These are phyloP conservation scores for Leucosticte australis DNA, from an alignment of 2,113 vertebrate genomes.

Conservation along the genomic window DNA sequence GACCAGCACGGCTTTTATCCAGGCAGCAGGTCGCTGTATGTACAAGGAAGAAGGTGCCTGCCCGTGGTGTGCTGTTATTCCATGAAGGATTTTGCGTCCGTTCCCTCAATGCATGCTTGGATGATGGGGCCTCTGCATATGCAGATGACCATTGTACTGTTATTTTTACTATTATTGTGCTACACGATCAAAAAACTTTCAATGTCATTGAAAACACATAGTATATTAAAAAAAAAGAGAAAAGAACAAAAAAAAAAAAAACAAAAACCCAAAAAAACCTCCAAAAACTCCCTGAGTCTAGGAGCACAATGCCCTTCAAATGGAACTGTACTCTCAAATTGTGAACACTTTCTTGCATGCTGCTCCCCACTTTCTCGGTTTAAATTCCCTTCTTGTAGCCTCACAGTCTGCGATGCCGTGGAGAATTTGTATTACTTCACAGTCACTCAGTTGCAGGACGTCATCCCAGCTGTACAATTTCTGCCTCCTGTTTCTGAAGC, in stretches of 20 bases:
- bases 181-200: fast-evolving
- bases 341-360: fast-evolving
- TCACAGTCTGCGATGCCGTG: fast-evolving
- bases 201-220: background rate
- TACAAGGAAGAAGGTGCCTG: background rate
- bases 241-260: no score
- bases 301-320: background rate
- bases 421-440: fast-evolving
- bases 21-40: fast-evolving
- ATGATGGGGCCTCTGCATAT: fast-evolving
- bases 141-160: fast-evolving
- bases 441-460: background rate
- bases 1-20: fast-evolving
- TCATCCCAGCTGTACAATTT: fast-evolving
- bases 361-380: fast-evolving
- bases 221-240: background rate
- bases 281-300: no score
- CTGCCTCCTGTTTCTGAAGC: background rate
- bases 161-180: background rate
- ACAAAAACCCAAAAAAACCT: background rate
- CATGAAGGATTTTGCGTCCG: fast-evolving
- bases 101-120: fast-evolving
- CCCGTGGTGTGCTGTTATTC: background rate
- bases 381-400: background rate
- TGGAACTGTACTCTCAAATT: background rate